A percentile compares a stretch with the other conserved stretches of the same genome.
Conservation (phyloP, 2,113 vertebrate species). For the Podarcis cretensis region DNA sequence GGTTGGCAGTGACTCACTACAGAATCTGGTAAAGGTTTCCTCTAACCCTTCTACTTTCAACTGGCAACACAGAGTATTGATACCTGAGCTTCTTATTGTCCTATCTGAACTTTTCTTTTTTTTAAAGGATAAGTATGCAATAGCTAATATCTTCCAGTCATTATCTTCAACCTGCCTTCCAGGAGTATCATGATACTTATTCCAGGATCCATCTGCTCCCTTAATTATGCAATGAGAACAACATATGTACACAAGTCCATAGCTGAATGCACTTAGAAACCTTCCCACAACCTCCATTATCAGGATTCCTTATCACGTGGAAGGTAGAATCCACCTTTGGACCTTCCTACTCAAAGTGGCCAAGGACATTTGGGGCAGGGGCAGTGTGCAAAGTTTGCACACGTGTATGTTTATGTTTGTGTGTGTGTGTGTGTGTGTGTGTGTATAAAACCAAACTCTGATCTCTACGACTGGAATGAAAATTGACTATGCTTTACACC, state of each 20-base stretch:
- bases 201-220: no score
- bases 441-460: background rate
- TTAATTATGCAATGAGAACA: background rate
- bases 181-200: no score
- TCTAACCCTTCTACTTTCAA: background rate
- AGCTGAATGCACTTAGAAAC: background rate
- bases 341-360: background rate
- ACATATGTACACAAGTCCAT: background rate
- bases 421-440: no score
- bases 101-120: background rate
- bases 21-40: background rate
- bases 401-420: background rate
- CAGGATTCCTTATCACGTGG: background rate
- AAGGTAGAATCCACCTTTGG: background rate
- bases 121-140: background rate
- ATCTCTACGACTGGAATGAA: background rate
- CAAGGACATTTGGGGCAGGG: background rate
- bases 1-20: background rate
- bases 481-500: slow-evolving; percentile 37
- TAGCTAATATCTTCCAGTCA: background rate
- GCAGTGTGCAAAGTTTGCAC: background rate
- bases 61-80: background rate
- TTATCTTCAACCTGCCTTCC: background rate
- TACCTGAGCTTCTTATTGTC: background rate
- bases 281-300: background rate